A percentile compares a stretch with the other conserved stretches of the same genome.
These are phyloP conservation scores for Vultur gryphus DNA, from an alignment of 2,797 vertebrate species.

Conservation along the genomic window DNA sequence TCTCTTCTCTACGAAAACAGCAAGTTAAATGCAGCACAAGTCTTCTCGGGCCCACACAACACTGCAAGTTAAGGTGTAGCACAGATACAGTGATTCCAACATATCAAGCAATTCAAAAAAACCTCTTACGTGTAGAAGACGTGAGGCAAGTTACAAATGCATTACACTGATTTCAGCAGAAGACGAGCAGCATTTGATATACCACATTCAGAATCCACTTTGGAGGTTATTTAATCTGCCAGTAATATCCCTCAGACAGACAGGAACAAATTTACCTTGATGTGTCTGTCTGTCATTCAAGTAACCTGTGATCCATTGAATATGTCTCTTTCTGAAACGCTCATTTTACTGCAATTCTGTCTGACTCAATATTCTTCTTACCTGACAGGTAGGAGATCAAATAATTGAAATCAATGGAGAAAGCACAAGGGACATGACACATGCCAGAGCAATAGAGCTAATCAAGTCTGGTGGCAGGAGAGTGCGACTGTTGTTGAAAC, in stretches of 20 bases:
- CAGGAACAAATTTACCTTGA: slow-evolving; percentile 54
- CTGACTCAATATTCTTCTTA: slow-evolving; percentile 64
- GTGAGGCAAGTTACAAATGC: not conserved
- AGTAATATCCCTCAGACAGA: slow-evolving; percentile 44
- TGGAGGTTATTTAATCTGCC: slow-evolving; percentile 28
- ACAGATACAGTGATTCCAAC: not conserved
- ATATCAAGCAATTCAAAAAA: not conserved
- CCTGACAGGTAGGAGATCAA: slow-evolving; percentile 93
- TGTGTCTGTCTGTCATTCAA: slow-evolving; percentile 44
- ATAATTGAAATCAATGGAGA: slow-evolving; percentile 99
- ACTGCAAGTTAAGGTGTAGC: not conserved
- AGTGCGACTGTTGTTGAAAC: slow-evolving; percentile 91
- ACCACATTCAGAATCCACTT: not conserved
- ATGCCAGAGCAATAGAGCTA: slow-evolving; percentile 94
- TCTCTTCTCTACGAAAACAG: not conserved
- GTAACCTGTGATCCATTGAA: slow-evolving; percentile 22
- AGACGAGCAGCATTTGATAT: not conserved
- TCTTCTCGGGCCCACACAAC: not conserved
- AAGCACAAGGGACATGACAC: slow-evolving; percentile 96
- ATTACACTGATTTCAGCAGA: not conserved
- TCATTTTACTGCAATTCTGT: slow-evolving; percentile 40
- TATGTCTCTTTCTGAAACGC: slow-evolving; percentile 38
- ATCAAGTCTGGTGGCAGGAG: slow-evolving; percentile 95
- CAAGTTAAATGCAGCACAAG: not conserved
- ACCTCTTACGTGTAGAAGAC: not conserved